Evolutionary conservation across 2,888 invertebrate species (phyloP).

Genomic region (Marasmarcha lunaedactyla): DNA sequence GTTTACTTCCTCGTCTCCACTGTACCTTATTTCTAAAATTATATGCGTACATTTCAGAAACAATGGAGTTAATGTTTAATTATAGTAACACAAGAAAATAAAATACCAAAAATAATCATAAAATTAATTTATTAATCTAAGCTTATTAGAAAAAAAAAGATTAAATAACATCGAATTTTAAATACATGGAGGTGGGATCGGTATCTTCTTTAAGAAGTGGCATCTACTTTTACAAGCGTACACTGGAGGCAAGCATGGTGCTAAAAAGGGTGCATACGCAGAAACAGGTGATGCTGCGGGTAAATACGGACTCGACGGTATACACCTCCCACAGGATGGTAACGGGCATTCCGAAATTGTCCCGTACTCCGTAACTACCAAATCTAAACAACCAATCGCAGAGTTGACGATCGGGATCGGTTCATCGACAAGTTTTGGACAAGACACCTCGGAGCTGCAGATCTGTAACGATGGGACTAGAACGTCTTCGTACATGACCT

Average conservation of each 20-base stretch:
- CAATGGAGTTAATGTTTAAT: no score
- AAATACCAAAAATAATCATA: no score
- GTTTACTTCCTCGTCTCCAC: no score
- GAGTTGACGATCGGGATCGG: not conserved
- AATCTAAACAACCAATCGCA: not conserved
- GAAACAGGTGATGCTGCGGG: constrained; percentile 26
- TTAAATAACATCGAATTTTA: constrained; percentile 14
- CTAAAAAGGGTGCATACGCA: constrained; percentile 19
- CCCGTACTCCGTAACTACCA: not conserved
- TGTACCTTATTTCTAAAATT: no score
- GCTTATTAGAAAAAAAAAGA: not conserved
- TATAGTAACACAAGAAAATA: no score
- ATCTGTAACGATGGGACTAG: no score
- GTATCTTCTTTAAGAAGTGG: constrained; percentile 37
- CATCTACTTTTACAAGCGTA: constrained; percentile 23
- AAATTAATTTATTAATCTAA: not conserved
- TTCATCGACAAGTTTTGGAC: no score
- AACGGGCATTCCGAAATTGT: not conserved
- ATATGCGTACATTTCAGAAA: no score
- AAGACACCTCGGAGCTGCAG: no score
- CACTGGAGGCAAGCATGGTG: constrained; percentile 22
- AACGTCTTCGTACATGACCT: no score
- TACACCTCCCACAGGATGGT: not conserved
- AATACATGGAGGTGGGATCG: constrained; percentile 41
- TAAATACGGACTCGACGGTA: constrained; percentile 16